phyloP scores from a whole-genome alignment of 1,140 invertebrate genomes.

The Eumaeus atala region DNA sequence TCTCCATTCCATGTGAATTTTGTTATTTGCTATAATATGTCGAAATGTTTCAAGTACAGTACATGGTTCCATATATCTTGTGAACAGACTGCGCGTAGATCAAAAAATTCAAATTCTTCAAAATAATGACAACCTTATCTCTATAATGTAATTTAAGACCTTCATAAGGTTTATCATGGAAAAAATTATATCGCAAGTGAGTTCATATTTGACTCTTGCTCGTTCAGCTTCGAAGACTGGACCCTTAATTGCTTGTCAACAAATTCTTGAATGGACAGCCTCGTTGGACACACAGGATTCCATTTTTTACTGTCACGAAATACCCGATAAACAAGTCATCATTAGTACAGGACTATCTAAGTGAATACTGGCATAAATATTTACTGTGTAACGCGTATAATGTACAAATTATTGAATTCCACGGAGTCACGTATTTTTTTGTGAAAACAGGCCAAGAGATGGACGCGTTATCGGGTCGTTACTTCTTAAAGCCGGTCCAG shows the following conservation, averaged over 20 bases:
- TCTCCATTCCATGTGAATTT: too few relatives aligned
- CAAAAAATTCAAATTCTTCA: not conserved
- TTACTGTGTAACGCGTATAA: not conserved
- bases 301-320: conserved; percentile 45
- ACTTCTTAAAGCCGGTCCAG: too few relatives aligned
- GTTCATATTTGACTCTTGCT: conserved; percentile 30
- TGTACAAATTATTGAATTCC: conserved; percentile 5
- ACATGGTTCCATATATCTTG: too few relatives aligned
- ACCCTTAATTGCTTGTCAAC: conserved; percentile 62
- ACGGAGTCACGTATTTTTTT: too few relatives aligned
- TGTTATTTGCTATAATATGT: too few relatives aligned
- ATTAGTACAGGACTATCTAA: conserved; percentile 34
- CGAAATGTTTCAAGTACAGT: too few relatives aligned
- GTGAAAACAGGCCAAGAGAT: too few relatives aligned
- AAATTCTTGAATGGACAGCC: conserved; percentile 57
- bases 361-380: conserved; percentile 11
- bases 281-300: conserved; percentile 44
- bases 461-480: too few relatives aligned
- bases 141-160: conserved; percentile 9
- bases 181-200: conserved; percentile 25
- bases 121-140: conserved; percentile 8
- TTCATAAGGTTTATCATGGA: conserved; percentile 9
- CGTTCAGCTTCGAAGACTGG: conserved; percentile 30
- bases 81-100: too few relatives aligned
- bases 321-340: conserved; percentile 54